Evolutionary conservation across 2,113 vertebrate genomes (phyloP).

Genomic region (Arizona elegans): DNA sequence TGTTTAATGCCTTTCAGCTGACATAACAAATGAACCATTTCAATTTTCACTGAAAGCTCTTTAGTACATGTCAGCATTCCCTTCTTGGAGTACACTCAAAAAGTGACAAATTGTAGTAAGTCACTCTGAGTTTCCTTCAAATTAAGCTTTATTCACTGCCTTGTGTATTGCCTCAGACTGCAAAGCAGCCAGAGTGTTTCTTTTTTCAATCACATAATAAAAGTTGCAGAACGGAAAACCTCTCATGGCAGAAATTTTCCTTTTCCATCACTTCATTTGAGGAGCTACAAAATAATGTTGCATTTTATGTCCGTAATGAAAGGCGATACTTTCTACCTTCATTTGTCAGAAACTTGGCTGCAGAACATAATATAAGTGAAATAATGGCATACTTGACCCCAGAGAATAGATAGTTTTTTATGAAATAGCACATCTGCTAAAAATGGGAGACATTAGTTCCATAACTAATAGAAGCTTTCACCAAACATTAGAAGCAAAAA

Average conservation of each 20-base stretch:
- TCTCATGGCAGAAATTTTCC: constrained; percentile 26
- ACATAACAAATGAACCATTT: constrained; percentile 73
- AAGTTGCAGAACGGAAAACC: constrained; percentile 54
- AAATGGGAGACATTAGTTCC: background rate
- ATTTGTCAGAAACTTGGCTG: constrained; percentile 32
- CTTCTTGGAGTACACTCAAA: constrained; percentile 68
- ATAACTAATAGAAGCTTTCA: background rate
- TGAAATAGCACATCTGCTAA: background rate
- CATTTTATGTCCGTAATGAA: constrained; percentile 9
- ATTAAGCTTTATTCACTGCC: constrained; percentile 39
- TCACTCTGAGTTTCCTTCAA: constrained; percentile 46
- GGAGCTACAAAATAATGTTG: constrained; percentile 23
- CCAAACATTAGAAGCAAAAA: constrained; percentile 6
- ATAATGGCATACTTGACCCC: constrained; percentile 15
- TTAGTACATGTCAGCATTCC: constrained; percentile 64
- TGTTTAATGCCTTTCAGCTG: constrained; percentile 66
- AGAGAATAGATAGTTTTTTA: background rate
- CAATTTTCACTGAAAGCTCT: constrained; percentile 67
- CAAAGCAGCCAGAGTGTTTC: constrained; percentile 35
- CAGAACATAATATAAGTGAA: background rate
- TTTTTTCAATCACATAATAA: constrained; percentile 48
- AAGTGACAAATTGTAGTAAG: constrained; percentile 65
- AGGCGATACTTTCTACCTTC: constrained; percentile 25
- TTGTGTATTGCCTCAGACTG: constrained; percentile 52
- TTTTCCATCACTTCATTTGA: constrained; percentile 45